Percentiles rank a stretch among this genome's conserved stretches.
Evolutionary conservation across 1,140 invertebrate genomes (phyloP).

Genomic region (Philopotamus ludificatus): DNA sequence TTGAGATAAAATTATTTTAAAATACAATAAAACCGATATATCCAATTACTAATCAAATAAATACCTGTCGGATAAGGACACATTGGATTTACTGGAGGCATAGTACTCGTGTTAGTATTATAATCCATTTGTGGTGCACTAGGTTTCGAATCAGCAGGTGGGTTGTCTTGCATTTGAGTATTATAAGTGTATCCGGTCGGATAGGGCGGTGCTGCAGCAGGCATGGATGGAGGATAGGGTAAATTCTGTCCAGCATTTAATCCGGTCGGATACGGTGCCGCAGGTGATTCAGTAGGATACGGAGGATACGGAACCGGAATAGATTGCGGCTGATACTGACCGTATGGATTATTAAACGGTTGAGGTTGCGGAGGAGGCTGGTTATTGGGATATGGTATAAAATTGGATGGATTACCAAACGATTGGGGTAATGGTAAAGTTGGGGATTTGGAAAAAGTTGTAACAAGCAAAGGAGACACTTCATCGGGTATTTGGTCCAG

Average conservation of each 20-base stretch:
- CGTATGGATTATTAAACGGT: not conserved
- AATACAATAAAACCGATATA: not conserved
- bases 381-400: not conserved
- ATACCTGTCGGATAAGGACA: conserved; percentile 10
- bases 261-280: not conserved
- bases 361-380: not conserved
- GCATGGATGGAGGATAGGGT: not conserved
- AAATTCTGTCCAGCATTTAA: not conserved
- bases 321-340: conserved; percentile 51
- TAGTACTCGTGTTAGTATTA: too few species aligned
- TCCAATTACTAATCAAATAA: not conserved
- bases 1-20: not conserved
- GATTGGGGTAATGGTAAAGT: conserved; percentile 2
- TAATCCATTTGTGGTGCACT: conserved; percentile 6
- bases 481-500: too few species aligned
- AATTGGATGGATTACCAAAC: not conserved
- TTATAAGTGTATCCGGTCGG: too few species aligned
- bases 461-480: conserved; percentile 49
- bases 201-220: too few species aligned
- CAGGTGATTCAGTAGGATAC: conserved; percentile 9
- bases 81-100: too few species aligned
- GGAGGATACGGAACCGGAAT: conserved; percentile 29
- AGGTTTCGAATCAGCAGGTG: not conserved
- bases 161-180: too few species aligned
- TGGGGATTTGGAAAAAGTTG: not conserved